phyloP scores from a whole-genome alignment of 2,888 invertebrate genomes.

The Nemurella pictetii region DNA sequence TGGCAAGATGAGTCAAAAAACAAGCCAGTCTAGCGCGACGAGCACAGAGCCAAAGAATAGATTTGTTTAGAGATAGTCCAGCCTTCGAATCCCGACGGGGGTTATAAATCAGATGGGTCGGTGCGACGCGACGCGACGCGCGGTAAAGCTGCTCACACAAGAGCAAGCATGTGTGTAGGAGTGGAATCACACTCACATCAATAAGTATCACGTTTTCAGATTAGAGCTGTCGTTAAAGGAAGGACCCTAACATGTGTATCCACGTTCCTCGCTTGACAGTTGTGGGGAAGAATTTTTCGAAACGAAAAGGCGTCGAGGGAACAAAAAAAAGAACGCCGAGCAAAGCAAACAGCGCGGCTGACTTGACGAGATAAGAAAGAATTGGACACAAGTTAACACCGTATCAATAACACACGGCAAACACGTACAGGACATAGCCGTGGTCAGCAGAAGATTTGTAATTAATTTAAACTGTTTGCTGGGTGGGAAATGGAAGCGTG shows the following conservation, averaged over 20 bases:
- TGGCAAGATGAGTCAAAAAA: background rate
- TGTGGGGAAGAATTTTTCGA: background rate
- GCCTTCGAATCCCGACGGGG: conserved; percentile 10
- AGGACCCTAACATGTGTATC: background rate
- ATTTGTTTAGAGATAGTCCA: conserved; percentile 20
- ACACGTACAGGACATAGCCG: background rate
- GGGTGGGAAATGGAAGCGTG: background rate
- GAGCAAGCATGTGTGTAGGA: background rate
- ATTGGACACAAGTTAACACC: background rate
- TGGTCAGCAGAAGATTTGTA: background rate
- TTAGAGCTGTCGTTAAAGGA: conserved; percentile 1
- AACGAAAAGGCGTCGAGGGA: background rate
- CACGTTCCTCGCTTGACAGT: background rate
- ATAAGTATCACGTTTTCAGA: conserved; percentile 5
- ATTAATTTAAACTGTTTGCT: background rate
- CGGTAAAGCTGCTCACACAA: background rate
- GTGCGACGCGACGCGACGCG: background rate
- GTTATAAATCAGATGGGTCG: conserved; percentile 1
- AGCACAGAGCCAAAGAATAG: background rate
- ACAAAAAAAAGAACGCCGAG: background rate
- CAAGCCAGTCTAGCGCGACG: background rate
- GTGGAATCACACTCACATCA: background rate
- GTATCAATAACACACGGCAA: background rate
- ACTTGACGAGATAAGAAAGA: conserved; percentile 1
- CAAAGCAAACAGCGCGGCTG: background rate